Conservation (phyloP, 2,113 vertebrate species). For the Empidonax alnorum region DNA sequence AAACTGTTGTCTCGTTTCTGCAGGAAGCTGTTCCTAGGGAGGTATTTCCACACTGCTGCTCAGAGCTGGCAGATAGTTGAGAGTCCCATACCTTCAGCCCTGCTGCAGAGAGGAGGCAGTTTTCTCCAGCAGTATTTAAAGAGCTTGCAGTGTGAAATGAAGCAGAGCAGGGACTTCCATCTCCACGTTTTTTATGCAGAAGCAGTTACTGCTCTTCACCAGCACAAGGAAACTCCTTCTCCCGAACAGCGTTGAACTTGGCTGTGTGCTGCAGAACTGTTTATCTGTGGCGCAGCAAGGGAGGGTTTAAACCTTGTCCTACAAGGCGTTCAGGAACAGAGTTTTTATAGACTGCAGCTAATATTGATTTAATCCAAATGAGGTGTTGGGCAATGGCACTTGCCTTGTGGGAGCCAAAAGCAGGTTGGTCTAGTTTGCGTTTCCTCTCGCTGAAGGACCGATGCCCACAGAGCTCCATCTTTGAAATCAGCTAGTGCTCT, state of each 20-base stretch:
- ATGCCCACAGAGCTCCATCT: not conserved
- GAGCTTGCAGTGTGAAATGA: not conserved
- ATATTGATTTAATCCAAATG: not conserved
- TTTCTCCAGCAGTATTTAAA: not conserved
- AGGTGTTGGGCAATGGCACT: not conserved
- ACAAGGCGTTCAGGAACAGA: not conserved
- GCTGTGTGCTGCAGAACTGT: rapidly evolving
- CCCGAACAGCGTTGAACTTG: not conserved
- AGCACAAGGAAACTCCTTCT: not conserved
- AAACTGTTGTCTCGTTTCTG: not conserved
- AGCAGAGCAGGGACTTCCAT: not conserved
- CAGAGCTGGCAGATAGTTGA: not conserved
- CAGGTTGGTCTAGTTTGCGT: not conserved
- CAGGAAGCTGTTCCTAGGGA: not conserved
- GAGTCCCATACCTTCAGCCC: not conserved
- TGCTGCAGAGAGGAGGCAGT: not conserved
- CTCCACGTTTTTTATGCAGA: not conserved
- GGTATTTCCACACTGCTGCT: not conserved
- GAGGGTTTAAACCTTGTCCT: not conserved
- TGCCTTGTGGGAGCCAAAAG: not conserved
- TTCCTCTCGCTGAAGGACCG: not conserved
- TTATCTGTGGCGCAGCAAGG: not conserved
- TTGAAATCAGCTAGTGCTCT: not conserved
- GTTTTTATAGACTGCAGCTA: not conserved
- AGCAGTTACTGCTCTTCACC: not conserved